Evolutionary conservation across 2,888 invertebrate genomes (phyloP), one percentile per base, ranked within the genome.

Genomic region (Rhamphomyia laevipes): DNA sequence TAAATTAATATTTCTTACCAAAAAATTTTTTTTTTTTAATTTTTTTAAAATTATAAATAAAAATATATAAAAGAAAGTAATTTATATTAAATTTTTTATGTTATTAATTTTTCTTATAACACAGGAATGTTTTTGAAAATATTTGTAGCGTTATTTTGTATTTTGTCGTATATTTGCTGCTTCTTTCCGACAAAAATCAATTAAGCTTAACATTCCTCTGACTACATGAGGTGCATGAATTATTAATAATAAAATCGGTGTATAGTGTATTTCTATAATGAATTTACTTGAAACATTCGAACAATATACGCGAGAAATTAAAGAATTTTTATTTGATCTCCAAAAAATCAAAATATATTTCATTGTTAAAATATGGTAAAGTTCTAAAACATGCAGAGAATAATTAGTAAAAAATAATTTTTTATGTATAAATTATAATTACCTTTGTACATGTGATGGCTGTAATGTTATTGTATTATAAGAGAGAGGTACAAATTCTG

Each of bases 301-400:
- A 95, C 92, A 51, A 97, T 94, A 63, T 96, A 97, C 0, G 96
- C 97, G 49, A 99, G 73, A 66, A 97, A 97, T 0, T 95, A 95
- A 9, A 99, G 72, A 0, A 95, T 94, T 70, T 97, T 97, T 50
- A 97, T 92, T 74, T 99, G 99, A 0, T 96, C 96, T 1, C 93
- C 82, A 96, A 93, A 63, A 99, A 97, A 67, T 99, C 97, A 1
- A 96, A 95, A 72, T 93, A 94, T n/a, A 97, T 86, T 72, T 96
- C 96, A 64, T 91, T 92, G 71, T 94, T 94, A 66, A 94, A 94
- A 46, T 79, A 80, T 15, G 86, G 82, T 41, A 85, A 86, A 56
- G 80, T 78, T 62, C 93, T 88, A 41, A 42, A n/a, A n/a, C 33
- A 16, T 21, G 45, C 16, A 40, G 13, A 23, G 7, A 18, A n/a